Percentiles rank a stretch among this genome's conserved stretches.
Evolutionary conservation across 2,888 invertebrate genomes (phyloP).

Genomic region (Eupithecia tripunctaria): DNA sequence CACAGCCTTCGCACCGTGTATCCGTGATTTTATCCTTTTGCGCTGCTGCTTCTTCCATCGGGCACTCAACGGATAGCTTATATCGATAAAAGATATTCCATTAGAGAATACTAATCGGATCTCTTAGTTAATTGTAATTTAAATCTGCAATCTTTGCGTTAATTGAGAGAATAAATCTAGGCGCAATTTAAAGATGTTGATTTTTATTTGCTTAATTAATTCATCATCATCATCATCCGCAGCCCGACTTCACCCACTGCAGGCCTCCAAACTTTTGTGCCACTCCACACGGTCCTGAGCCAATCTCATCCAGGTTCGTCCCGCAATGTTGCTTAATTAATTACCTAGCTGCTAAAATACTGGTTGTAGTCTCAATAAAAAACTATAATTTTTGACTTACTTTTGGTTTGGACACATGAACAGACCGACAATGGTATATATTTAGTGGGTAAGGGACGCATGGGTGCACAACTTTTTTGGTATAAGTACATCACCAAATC

Average conservation of each 20-base stretch:
- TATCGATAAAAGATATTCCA: slow-evolving; percentile 40
- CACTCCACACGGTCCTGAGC: no score
- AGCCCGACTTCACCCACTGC: no score
- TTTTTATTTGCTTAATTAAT: no score
- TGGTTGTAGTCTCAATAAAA: no score
- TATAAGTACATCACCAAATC: background rate
- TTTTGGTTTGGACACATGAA: background rate
- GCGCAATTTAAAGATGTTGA: background rate
- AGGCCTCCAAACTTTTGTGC: no score
- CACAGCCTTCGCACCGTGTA: background rate
- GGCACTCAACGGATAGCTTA: slow-evolving; percentile 47
- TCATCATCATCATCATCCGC: no score
- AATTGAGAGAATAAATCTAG: background rate
- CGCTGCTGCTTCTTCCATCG: slow-evolving; percentile 44
- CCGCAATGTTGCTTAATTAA: no score
- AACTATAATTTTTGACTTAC: no score
- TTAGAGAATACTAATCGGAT: slow-evolving; percentile 20
- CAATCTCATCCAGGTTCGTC: no score
- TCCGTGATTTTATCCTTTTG: background rate
- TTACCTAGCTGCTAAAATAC: background rate
- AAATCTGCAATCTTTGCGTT: slow-evolving; percentile 5
- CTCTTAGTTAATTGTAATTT: slow-evolving; percentile 19
- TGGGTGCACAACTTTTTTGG: no score
- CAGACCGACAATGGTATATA: no score
- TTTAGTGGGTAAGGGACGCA: no score